These are phyloP conservation scores for Brachionus manjavacas DNA, from an alignment of 1,140 invertebrate species.

Conservation along the genomic window DNA sequence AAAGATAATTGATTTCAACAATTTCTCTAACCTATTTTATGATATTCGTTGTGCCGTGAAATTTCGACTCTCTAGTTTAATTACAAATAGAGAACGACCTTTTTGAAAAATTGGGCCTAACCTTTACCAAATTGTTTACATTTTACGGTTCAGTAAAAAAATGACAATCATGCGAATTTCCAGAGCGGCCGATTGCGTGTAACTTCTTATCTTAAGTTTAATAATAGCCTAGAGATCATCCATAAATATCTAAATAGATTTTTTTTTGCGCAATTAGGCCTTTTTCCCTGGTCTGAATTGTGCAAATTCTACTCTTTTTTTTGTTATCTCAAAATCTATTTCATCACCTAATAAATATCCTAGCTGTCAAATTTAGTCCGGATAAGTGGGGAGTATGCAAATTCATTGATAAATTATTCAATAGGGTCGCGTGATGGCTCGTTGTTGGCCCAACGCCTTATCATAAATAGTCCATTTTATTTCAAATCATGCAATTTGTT, in stretches of 20 bases:
- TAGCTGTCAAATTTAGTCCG: background rate
- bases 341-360: slow-evolving; percentile 5
- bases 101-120: background rate
- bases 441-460: background rate
- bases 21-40: slow-evolving; percentile 15
- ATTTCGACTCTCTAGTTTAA: slow-evolving; percentile 10
- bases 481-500: slow-evolving; percentile 35
- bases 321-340: background rate
- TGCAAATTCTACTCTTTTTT: background rate
- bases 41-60: slow-evolving; percentile 34
- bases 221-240: background rate
- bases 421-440: background rate
- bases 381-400: slow-evolving; percentile 9
- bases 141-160: slow-evolving; percentile 21
- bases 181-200: background rate
- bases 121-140: background rate
- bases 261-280: background rate
- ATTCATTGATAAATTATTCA: slow-evolving; percentile 21
- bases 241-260: background rate
- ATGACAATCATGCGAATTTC: slow-evolving; percentile 31
- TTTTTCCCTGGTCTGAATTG: background rate
- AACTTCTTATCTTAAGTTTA: background rate
- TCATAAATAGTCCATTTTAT: slow-evolving; percentile 27
- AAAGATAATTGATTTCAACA: slow-evolving; percentile 12
- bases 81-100: slow-evolving; percentile 32